Evolutionary conservation across 2,797 vertebrate species (phyloP).

Genomic region (Streptopelia turtur): DNA sequence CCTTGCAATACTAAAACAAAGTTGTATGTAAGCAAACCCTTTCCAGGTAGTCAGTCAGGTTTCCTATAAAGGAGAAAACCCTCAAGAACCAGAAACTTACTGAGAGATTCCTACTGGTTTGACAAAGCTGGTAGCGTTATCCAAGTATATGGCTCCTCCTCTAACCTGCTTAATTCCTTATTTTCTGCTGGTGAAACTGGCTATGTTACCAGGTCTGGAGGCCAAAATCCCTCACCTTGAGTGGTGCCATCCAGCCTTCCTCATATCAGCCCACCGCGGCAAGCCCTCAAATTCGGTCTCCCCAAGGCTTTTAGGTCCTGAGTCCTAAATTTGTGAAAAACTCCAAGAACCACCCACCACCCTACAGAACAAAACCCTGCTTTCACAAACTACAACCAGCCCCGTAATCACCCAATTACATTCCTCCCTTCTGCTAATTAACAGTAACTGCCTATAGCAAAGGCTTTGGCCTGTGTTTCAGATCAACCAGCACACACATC

Average conservation of each 20-base stretch:
- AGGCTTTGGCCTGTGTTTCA: neutral
- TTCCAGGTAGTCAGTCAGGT: neutral
- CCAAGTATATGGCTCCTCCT: neutral
- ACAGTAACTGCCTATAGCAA: neutral
- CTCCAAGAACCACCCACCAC: neutral
- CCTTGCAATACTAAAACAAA: conserved; percentile 52
- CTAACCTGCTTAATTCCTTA: neutral
- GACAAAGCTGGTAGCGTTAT: neutral
- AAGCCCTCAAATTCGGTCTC: neutral
- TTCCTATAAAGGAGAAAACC: neutral
- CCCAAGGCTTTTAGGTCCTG: neutral
- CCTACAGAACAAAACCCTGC: neutral
- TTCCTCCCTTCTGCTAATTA: neutral
- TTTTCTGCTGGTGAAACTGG: neutral
- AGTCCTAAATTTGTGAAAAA: neutral
- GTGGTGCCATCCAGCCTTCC: neutral
- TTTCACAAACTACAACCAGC: neutral
- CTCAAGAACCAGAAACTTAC: neutral
- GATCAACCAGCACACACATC: neutral
- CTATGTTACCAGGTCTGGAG: neutral
- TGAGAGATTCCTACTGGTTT: neutral
- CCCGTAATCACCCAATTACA: neutral
- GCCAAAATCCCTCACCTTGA: neutral
- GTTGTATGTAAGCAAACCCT: neutral
- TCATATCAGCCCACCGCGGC: neutral